Conservation (phyloP, 1,140 invertebrate species). For the Apis laboriosa region DNA sequence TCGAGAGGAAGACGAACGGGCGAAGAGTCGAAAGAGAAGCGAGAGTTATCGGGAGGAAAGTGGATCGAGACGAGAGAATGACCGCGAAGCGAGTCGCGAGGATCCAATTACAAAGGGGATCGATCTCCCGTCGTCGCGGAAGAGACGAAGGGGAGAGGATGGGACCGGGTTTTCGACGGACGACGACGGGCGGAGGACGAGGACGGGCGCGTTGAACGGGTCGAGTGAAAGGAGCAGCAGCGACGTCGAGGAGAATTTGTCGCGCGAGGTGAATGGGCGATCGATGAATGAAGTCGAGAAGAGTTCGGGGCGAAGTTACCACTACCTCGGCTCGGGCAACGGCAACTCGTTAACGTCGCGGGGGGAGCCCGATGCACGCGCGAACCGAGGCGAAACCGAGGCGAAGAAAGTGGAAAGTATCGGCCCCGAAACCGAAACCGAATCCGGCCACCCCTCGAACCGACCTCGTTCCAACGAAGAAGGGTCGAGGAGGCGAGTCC, state of each 20-base stretch:
- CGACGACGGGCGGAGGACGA: background rate
- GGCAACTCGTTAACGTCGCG: background rate
- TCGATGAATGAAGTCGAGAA: conserved; percentile 40
- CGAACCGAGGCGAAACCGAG: background rate
- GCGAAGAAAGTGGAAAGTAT: background rate
- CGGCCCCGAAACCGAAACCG: background rate
- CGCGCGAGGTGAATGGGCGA: conserved; percentile 30
- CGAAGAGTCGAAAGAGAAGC: background rate
- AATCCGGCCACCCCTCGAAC: too few species aligned
- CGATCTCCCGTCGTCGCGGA: background rate
- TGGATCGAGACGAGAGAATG: background rate
- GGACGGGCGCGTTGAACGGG: conserved; percentile 23
- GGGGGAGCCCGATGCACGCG: background rate
- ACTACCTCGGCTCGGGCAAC: background rate
- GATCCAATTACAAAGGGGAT: background rate
- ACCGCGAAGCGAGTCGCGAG: background rate
- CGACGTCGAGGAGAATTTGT: conserved; percentile 33
- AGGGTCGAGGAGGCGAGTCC: too few species aligned
- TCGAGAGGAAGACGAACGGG: background rate
- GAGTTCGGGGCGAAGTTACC: background rate
- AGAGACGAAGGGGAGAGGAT: background rate
- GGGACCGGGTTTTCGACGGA: conserved; percentile 23
- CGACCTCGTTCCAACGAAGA: too few species aligned
- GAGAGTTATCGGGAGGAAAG: background rate
- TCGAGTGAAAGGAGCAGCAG: conserved; percentile 29